Evolutionary conservation across 2,888 invertebrate species (phyloP), one percentile per base, ranked within the genome.

Genomic region (Chymomyza amoena): DNA sequence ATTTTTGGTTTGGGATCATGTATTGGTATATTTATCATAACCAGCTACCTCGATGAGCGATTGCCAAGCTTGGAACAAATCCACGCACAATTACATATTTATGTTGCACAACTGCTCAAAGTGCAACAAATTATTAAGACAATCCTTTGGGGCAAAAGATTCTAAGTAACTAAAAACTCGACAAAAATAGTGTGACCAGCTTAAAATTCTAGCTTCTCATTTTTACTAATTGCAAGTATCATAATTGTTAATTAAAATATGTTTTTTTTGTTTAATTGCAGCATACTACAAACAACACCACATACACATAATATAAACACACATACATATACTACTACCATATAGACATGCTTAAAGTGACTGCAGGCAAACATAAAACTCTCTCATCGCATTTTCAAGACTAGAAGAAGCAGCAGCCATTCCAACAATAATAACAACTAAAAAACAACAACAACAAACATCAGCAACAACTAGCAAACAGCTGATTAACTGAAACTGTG

Each of bases 231-330:
- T 45, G 13, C 39, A 4, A 45, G 39, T 13, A 13, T 4, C 13
- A n/a, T n/a, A n/a, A 45, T 1, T 2, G 4, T 45, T 45, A 45
- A 45, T 45, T 45, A 13, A 13, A 9, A 36, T 25, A 13, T 56
- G 7, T 18, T 0, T 57, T 6, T 28, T 7, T 1, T 10, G 2
- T 69, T 4, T 10, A 2, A n/a, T 70, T 73, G 13, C 64, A 73
- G 73, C 74, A 74, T 61, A 74, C 74, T 66, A 70, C 64, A 75
- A 74, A 51, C 50, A 66, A 76, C 63, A 74, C 69, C 65, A 71
- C 60, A 60, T 52, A 61, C 39, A 68, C 66, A 51, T 36, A 15
- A 36, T 16, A 39, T 39, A 61, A 16, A 61, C n/a, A 61, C 15
- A 45, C 6, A 61, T 9, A 36, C 20, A 36, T 36, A 61, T 36